A percentile compares a stretch with the other conserved stretches of the same genome.
Conservation (phyloP, 2,888 invertebrate species). For the Harpagoxenus sublaevis region DNA sequence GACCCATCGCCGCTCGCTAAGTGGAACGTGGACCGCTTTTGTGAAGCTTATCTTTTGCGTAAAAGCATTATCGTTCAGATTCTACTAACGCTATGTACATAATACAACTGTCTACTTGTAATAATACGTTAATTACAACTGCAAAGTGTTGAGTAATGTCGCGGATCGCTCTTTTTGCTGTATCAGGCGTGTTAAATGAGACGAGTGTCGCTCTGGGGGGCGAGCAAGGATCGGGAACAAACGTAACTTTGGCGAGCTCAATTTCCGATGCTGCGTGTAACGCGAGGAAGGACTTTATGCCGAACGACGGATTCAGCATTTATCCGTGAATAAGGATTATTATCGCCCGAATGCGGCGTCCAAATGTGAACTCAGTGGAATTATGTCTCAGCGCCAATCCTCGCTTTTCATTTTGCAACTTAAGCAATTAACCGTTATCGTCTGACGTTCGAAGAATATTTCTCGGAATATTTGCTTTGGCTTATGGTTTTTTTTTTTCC, state of each 20-base stretch:
- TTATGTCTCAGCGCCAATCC: neutral
- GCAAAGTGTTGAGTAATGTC: neutral
- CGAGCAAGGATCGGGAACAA: neutral
- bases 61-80: constrained; percentile 26
- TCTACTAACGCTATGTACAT: neutral
- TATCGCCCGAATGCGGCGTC: neutral
- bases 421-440: neutral
- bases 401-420: neutral
- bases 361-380: neutral
- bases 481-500: neutral
- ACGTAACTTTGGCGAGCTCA: neutral
- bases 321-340: neutral
- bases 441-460: neutral
- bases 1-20: neutral
- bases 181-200: neutral
- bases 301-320: neutral
- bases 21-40: constrained; percentile 15
- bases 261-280: neutral
- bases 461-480: neutral
- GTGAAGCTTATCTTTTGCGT: neutral
- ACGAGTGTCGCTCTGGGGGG: neutral
- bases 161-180: neutral
- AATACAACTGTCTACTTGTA: neutral
- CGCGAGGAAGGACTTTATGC: neutral
- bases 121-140: neutral